Percentiles rank a stretch among this genome's conserved stretches.
Evolutionary conservation across 2,888 invertebrate species (phyloP).

Genomic region (Neocrepidodera transversa): DNA sequence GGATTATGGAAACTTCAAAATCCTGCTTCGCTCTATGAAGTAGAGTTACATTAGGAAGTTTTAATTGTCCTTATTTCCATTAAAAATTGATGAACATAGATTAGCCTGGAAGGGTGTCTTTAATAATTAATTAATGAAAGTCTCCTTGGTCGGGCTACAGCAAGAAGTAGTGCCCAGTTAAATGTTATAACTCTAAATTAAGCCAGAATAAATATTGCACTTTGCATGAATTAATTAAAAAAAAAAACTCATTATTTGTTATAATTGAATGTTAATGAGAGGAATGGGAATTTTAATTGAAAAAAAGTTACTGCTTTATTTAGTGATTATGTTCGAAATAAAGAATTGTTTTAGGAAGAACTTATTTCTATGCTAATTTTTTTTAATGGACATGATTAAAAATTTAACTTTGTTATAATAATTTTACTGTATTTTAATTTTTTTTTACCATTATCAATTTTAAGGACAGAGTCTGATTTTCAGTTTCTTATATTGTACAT

Average conservation of each 20-base stretch:
- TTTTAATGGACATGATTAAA: not conserved
- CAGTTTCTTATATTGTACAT: no score
- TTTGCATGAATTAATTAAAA: no score
- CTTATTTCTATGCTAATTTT: constrained; percentile 9
- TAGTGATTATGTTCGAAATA: not conserved
- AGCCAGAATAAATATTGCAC: no score
- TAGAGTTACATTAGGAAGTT: constrained; percentile 52
- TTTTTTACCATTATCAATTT: no score
- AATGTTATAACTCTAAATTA: no score
- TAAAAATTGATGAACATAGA: constrained; percentile 54
- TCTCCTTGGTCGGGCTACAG: not conserved
- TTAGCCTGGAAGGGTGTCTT: constrained; percentile 45
- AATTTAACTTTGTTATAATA: no score
- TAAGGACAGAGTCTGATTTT: no score
- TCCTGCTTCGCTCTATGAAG: constrained; percentile 46
- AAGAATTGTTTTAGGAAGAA: not conserved
- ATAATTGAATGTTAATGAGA: not conserved
- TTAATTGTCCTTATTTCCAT: constrained; percentile 53
- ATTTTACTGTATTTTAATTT: constrained; percentile 1
- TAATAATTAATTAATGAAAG: constrained; percentile 34
- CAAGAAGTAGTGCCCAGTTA: not conserved
- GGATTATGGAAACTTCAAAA: constrained; percentile 49
- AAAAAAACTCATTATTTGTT: not conserved
- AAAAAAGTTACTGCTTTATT: not conserved
- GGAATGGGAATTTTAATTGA: not conserved